Evolutionary conservation across 2,888 invertebrate species (phyloP).

Genomic region (Eupithecia abbreviata): DNA sequence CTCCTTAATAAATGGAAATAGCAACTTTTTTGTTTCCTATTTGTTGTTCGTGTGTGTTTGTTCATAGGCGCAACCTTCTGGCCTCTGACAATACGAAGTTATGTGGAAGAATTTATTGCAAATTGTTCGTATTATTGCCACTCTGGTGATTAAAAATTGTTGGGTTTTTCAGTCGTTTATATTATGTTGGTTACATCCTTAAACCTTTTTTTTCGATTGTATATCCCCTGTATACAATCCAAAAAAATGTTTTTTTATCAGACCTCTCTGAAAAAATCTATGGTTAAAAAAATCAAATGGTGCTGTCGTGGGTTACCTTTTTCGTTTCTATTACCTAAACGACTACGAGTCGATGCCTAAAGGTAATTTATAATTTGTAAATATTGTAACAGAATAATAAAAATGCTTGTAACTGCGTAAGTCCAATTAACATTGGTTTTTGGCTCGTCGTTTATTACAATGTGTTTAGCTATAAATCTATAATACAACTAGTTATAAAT

Average conservation of each 20-base stretch:
- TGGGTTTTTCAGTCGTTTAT: not conserved
- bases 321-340: too few relatives aligned
- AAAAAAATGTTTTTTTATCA: not conserved
- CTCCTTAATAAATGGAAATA: not conserved
- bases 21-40: not conserved
- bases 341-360: too few relatives aligned
- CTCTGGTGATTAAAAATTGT: conserved; percentile 25
- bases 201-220: not conserved
- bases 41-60: not conserved
- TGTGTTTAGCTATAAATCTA: too few relatives aligned
- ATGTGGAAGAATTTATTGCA: conserved; percentile 43
- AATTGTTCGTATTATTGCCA: conserved; percentile 40
- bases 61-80: conserved; percentile 20
- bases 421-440: too few relatives aligned
- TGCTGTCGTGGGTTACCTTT: not conserved
- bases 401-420: too few relatives aligned
- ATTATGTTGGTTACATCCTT: not conserved
- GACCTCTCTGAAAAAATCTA: not conserved
- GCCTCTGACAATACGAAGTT: conserved; percentile 43
- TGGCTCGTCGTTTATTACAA: too few relatives aligned
- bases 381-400: too few relatives aligned
- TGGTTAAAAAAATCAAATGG: not conserved
- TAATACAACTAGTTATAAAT: too few relatives aligned
- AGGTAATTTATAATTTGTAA: too few relatives aligned
- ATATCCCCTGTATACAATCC: not conserved